Evolutionary conservation across 2,888 invertebrate genomes (phyloP).

Genomic region (Lordiphosa andalusiaca): DNA sequence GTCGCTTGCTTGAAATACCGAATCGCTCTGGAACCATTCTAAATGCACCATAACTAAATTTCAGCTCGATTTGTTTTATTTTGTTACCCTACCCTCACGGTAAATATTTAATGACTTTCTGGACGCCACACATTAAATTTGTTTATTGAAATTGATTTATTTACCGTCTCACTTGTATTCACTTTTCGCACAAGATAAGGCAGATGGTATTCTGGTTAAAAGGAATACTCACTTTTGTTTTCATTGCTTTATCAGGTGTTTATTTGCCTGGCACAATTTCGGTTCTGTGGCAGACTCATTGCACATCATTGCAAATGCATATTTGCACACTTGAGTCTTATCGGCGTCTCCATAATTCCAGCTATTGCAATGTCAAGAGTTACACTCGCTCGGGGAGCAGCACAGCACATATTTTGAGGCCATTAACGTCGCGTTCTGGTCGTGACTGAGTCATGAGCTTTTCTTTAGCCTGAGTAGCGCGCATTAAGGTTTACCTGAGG

Average conservation of each 20-base stretch:
- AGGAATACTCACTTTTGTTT: slow-evolving; percentile 1
- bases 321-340: slow-evolving; percentile 32
- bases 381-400: slow-evolving; percentile 12
- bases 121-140: too few species aligned
- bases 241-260: slow-evolving; percentile 5
- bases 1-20: too few species aligned
- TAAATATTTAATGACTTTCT: too few species aligned
- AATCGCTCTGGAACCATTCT: too few species aligned
- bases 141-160: not conserved
- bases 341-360: slow-evolving; percentile 23
- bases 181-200: slow-evolving; percentile 5
- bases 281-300: not conserved
- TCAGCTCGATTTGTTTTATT: too few species aligned
- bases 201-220: not conserved
- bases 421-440: slow-evolving; percentile 23
- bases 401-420: slow-evolving; percentile 20
- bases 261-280: slow-evolving; percentile 4
- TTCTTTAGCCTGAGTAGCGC: slow-evolving; percentile 51
- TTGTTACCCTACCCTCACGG: too few species aligned
- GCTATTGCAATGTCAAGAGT: slow-evolving; percentile 27
- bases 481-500: slow-evolving; percentile 53
- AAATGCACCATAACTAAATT: too few species aligned
- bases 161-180: not conserved
- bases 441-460: slow-evolving; percentile 54
- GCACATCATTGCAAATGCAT: slow-evolving; percentile 5